Percentiles rank a stretch among this genome's conserved stretches.
phyloP scores from a whole-genome alignment of 1,140 invertebrate genomes.

The Drosophila sp. region DNA sequence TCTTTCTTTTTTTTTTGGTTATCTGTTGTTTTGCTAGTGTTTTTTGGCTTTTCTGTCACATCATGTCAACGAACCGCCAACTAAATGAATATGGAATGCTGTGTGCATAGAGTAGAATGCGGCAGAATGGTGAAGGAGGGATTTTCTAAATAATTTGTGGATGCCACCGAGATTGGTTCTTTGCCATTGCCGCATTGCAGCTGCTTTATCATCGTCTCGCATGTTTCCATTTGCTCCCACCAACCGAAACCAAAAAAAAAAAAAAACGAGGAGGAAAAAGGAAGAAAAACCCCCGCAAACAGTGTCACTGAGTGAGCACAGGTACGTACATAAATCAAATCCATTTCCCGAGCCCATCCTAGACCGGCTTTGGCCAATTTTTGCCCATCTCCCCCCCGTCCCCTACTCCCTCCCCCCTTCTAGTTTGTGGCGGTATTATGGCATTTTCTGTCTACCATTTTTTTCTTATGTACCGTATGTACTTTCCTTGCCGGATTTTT shows the following conservation, averaged over 20 bases:
- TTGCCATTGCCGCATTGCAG: neutral
- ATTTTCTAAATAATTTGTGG: constrained; percentile 79
- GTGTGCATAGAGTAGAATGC: constrained; percentile 18
- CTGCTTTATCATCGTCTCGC: constrained; percentile 78
- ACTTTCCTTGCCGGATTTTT: constrained; percentile 8
- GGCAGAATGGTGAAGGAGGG: constrained; percentile 28
- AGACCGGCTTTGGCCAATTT: constrained; percentile 50
- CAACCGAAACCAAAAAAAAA: neutral
- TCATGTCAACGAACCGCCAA: constrained; percentile 70
- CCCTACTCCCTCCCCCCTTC: neutral
- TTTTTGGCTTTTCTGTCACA: constrained; percentile 25
- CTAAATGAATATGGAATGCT: constrained; percentile 79
- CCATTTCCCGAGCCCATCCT: constrained; percentile 44
- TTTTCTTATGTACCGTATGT: constrained; percentile 19
- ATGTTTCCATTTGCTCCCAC: constrained; percentile 59
- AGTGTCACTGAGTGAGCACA: constrained; percentile 21
- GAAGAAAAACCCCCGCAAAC: constrained; percentile 65
- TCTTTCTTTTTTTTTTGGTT: neutral
- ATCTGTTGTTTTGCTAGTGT: neutral
- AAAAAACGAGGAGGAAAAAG: constrained; percentile 49
- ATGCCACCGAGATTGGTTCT: constrained; percentile 43
- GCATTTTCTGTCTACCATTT: constrained; percentile 57
- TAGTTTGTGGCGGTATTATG: constrained; percentile 57
- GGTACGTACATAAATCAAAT: constrained; percentile 71
- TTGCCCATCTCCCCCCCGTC: constrained; percentile 20